Base-by-base conservation (phyloP, 2,888 invertebrate species). In the Biston stratarius region DNA sequence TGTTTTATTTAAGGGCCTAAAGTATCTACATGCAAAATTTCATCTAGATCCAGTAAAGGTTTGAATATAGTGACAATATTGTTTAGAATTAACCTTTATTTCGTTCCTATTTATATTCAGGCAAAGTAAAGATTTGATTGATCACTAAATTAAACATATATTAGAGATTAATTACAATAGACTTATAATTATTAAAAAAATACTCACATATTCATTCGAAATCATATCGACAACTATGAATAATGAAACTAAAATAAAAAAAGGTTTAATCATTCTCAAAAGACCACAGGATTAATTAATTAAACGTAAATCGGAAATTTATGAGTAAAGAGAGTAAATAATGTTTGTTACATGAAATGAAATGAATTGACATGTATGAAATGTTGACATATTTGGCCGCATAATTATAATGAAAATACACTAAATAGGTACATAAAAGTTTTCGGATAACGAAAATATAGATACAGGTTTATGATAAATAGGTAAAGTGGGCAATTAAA, bases 141-240 rank as follows among this genome's bases (percentile, higher is more conserved):
- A n/a, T n/a, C n/a, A n/a, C n/a, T n/a, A n/a, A n/a, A n/a, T n/a
- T n/a, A n/a, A n/a, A n/a, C n/a, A n/a, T n/a, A n/a, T n/a, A n/a
- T n/a, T n/a, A n/a, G n/a, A n/a, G n/a, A n/a, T n/a, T n/a, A n/a
- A n/a, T n/a, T n/a, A n/a, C n/a, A n/a, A n/a, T n/a, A n/a, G n/a
- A n/a, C n/a, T n/a, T n/a, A 10, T 3, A 45, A 14, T 5, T 14
- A 45, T 44, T 44, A n/a, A n/a, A 12, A 36, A n/a, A 51, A 12
- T 5, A 53, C 38, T 38, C 6, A 53, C 38, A 40, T 53, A 53
- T 53, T 53, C 40, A 53, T 53, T 40, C 1, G 53, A 40, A 40
- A 15, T 40, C 38, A 15, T 15, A 15, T 40, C 38, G 6, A 53
- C 15, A 40, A 38, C 15, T 15, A 53, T 36, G n/a, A 51, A 40